Conservation (phyloP, 2,888 invertebrate genomes). For the Xylota segnis region DNA sequence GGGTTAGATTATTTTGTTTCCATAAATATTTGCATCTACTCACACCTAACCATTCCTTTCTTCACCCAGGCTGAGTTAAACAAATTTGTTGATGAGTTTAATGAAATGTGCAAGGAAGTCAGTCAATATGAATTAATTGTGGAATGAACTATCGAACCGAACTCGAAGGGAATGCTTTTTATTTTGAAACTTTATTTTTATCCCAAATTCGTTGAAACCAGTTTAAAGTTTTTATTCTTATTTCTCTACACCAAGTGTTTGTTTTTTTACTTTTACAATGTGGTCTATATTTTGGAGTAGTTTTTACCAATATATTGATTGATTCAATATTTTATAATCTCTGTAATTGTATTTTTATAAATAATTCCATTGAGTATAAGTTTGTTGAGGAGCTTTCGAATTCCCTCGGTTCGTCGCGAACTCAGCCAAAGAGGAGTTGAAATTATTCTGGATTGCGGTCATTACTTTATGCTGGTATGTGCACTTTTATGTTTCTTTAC, state of each 20-base stretch:
- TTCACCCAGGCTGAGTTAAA: constrained; percentile 78
- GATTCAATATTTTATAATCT: constrained; percentile 76
- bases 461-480: constrained; percentile 7
- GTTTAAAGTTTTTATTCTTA: constrained; percentile 25
- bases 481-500: background rate
- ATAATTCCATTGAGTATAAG: background rate
- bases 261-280: constrained; percentile 56
- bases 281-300: constrained; percentile 32
- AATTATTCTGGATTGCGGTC: background rate
- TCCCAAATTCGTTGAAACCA: background rate
- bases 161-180: constrained; percentile 3
- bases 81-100: constrained; percentile 81
- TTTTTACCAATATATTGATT: constrained; percentile 73
- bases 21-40: background rate
- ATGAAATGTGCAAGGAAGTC: constrained; percentile 82
- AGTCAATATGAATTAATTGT: constrained; percentile 81
- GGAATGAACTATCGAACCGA: constrained; percentile 77
- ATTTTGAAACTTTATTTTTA: constrained; percentile 13
- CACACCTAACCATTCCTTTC: background rate
- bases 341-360: constrained; percentile 4
- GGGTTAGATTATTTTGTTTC: background rate
- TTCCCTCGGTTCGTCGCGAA: background rate
- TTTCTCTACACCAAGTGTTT: constrained; percentile 46
- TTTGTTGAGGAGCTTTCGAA: background rate
- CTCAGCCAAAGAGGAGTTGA: background rate